Conservation (phyloP, 1,140 invertebrate genomes). For the Atta texana region DNA sequence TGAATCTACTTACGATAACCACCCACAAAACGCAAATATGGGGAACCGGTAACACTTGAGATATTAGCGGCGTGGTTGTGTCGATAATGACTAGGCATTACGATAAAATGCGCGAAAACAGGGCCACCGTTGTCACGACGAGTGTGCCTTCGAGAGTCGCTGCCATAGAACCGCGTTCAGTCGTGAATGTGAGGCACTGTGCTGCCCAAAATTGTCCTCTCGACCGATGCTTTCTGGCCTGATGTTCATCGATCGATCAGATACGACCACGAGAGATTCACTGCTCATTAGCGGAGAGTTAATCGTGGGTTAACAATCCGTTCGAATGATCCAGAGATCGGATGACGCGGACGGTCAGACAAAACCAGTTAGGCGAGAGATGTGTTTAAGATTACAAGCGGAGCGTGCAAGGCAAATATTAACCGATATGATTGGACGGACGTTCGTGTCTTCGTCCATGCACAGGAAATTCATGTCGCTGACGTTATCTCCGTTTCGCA, state of each 20-base stretch:
- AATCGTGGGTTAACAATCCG: slow-evolving; percentile 6
- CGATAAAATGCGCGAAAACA: slow-evolving; percentile 70
- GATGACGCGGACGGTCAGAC: neutral
- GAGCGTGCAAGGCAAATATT: slow-evolving; percentile 32
- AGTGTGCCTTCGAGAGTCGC: slow-evolving; percentile 36
- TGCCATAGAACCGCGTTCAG: slow-evolving; percentile 45
- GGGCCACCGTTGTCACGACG: slow-evolving; percentile 58
- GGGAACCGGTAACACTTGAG: slow-evolving; percentile 19
- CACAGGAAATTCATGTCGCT: neutral
- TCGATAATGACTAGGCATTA: slow-evolving; percentile 59
- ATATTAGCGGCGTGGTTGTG: slow-evolving; percentile 27
- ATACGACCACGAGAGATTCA: slow-evolving; percentile 21
- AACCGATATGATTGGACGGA: slow-evolving; percentile 43
- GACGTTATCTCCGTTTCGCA: neutral
- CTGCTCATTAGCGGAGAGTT: slow-evolving; percentile 37
- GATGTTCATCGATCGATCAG: slow-evolving; percentile 62
- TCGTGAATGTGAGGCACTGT: slow-evolving; percentile 67
- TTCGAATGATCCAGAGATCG: slow-evolving; percentile 31
- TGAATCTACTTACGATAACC: neutral
- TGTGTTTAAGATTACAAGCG: slow-evolving; percentile 25
- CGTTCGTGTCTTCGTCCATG: neutral
- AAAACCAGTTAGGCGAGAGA: slow-evolving; percentile 28
- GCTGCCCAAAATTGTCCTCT: slow-evolving; percentile 71
- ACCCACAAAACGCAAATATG: slow-evolving; percentile 14
- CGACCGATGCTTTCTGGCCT: slow-evolving; percentile 45